Percentiles rank a stretch among this genome's conserved stretches.
Conservation (phyloP, 2,797 vertebrate genomes). For the Onychomys arenicola region DNA sequence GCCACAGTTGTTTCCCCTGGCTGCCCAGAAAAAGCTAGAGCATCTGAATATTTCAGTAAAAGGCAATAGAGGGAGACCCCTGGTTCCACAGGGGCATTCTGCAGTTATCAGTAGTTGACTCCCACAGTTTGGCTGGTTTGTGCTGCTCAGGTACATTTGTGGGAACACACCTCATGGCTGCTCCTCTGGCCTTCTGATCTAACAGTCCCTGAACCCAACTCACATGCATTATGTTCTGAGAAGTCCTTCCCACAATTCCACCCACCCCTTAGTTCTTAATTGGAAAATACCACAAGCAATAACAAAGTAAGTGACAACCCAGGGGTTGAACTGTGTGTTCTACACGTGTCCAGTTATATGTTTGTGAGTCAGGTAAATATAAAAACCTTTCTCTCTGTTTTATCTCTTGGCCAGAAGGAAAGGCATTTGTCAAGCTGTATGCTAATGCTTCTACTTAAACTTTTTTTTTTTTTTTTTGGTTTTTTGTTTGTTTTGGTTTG, state of each 20-base stretch:
- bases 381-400: not conserved
- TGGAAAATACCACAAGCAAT: not conserved
- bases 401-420: not conserved
- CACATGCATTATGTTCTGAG: not conserved
- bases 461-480: not conserved
- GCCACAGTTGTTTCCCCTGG: not conserved
- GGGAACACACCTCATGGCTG: not conserved
- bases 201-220: not conserved
- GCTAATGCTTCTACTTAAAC: slow-evolving; percentile 19
- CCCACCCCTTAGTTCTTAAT: not conserved
- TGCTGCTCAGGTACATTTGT: not conserved
- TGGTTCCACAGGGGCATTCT: not conserved
- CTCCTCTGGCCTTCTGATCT: not conserved
- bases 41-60: slow-evolving; percentile 18
- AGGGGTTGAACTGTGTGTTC: not conserved
- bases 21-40: not conserved
- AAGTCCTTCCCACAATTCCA: not conserved
- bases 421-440: not conserved
- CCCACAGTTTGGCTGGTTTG: not conserved
- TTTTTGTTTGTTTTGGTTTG: not conserved
- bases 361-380: not conserved
- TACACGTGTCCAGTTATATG: not conserved
- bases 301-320: not conserved
- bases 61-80: not conserved
- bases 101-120: not conserved